Evolutionary conservation across 2,113 vertebrate genomes (phyloP).

Genomic region (Ptyas mucosa): DNA sequence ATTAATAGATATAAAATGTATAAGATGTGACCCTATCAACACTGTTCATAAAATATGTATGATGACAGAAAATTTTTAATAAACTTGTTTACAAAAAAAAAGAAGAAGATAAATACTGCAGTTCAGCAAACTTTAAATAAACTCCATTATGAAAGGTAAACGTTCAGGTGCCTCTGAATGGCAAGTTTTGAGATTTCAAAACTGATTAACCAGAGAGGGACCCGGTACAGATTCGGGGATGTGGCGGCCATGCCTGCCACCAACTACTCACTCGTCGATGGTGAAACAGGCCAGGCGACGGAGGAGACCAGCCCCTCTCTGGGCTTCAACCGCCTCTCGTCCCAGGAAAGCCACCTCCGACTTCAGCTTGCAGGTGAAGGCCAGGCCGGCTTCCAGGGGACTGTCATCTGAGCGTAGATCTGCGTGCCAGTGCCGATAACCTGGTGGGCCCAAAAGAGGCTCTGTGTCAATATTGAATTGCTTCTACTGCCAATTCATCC

Average conservation of each 20-base stretch:
- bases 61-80: too few species aligned
- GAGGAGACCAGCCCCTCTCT: constrained; percentile 77
- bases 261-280: constrained; percentile 79
- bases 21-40: too few species aligned
- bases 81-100: too few species aligned
- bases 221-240: neutral
- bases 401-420: constrained; percentile 90
- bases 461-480: too few species aligned
- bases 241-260: neutral
- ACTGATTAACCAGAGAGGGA: too few species aligned
- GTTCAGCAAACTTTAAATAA: neutral
- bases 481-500: neutral
- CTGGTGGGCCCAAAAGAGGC: constrained; percentile 58
- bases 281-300: constrained; percentile 89
- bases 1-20: too few species aligned
- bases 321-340: constrained; percentile 79
- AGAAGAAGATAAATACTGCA: too few species aligned
- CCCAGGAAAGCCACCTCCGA: constrained; percentile 83
- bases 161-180: neutral
- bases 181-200: neutral
- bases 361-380: constrained; percentile 93
- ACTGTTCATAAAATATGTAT: too few species aligned
- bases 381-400: constrained; percentile 87
- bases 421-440: constrained; percentile 93
- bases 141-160: neutral